Conservation (phyloP, 2,888 invertebrate genomes). For the Chydorus sphaericus region DNA sequence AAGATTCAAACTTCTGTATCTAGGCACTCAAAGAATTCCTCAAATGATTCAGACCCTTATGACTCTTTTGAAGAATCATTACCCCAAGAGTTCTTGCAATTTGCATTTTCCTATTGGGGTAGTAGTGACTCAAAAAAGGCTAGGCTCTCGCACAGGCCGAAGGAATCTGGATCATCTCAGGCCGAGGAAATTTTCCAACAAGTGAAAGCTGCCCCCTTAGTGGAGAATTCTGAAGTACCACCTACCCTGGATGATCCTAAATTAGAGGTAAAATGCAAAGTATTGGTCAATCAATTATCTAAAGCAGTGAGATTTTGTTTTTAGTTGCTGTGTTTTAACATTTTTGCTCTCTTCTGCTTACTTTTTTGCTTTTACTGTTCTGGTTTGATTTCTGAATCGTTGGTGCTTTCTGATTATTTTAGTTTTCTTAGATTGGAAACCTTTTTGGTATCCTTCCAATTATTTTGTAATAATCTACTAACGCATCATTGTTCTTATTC, state of each 20-base stretch:
- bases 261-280: background rate
- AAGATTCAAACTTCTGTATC: too few relatives aligned
- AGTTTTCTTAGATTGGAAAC: background rate
- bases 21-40: background rate
- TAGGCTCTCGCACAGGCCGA: too few relatives aligned
- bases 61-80: constrained; percentile 1
- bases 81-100: background rate
- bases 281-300: background rate
- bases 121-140: too few relatives aligned
- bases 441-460: background rate
- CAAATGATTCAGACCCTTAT: constrained; percentile 6
- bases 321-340: too few relatives aligned
- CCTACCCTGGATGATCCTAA: background rate
- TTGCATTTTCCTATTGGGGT: background rate
- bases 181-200: too few relatives aligned
- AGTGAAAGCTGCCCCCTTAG: too few relatives aligned
- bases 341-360: too few relatives aligned
- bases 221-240: background rate
- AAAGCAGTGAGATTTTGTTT: background rate
- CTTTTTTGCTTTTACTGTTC: too few relatives aligned
- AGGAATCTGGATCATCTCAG: too few relatives aligned
- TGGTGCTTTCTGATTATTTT: background rate
- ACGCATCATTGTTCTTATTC: too few relatives aligned
- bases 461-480: background rate
- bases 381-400: too few relatives aligned